These are phyloP conservation scores for Cherax destructor DNA, from an alignment of 1,140 invertebrate genomes.

Conservation along the genomic window DNA sequence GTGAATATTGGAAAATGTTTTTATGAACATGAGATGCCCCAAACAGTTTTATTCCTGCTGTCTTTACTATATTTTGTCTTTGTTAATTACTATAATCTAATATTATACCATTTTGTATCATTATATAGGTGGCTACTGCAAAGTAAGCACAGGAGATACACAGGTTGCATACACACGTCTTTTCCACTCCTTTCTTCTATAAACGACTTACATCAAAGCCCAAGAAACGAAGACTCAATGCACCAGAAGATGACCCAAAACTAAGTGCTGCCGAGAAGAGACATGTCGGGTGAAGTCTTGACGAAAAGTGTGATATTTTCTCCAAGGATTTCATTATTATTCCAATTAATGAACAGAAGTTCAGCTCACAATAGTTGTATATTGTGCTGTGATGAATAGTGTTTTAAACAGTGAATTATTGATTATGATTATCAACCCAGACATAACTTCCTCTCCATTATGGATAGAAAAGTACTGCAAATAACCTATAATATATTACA, in stretches of 20 bases:
- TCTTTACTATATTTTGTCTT: no score
- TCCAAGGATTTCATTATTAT: constrained; percentile 97
- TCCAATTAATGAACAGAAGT: constrained; percentile 95
- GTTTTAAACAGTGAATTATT: no score
- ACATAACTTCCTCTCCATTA: no score
- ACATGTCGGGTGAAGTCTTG: constrained; percentile 93
- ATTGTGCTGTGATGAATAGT: no score
- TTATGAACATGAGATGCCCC: no score
- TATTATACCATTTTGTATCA: background rate
- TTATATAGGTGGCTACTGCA: constrained; percentile 82
- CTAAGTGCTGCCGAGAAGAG: constrained; percentile 87
- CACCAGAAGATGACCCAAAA: constrained; percentile 80
- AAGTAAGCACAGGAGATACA: constrained; percentile 83
- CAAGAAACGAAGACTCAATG: constrained; percentile 70
- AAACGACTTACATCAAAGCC: constrained; percentile 91
- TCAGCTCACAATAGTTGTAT: no score
- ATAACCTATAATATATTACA: no score
- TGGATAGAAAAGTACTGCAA: no score
- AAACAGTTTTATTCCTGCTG: no score
- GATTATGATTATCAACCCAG: no score
- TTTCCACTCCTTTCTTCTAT: constrained; percentile 98
- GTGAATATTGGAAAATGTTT: no score
- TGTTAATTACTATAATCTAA: background rate
- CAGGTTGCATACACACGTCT: constrained; percentile 90
- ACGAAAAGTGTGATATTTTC: constrained; percentile 97